Evolutionary conservation across 2,113 vertebrate species (phyloP).

Genomic region (Gopherus flavomarginatus): DNA sequence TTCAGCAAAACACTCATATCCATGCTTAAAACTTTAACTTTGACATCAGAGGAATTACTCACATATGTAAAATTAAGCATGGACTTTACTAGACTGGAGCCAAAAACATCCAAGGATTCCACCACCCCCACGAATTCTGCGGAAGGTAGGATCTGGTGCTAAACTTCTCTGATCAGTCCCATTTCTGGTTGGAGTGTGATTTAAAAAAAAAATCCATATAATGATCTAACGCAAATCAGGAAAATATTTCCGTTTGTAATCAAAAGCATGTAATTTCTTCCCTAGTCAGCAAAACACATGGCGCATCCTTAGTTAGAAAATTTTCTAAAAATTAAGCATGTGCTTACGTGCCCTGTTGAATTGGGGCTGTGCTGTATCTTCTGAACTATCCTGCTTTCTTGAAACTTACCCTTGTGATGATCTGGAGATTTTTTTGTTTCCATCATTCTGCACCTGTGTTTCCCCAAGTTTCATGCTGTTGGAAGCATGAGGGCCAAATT

Average conservation of each 20-base stretch:
- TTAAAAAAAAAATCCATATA: not conserved
- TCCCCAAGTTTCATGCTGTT: slow-evolving; percentile 60
- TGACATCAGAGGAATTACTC: not conserved
- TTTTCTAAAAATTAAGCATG: not conserved
- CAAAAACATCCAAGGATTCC: not conserved
- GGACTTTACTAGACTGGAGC: not conserved
- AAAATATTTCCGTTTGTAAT: not conserved
- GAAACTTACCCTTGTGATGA: not conserved
- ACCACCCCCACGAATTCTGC: not conserved
- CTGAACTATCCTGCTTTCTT: not conserved
- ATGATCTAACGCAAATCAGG: not conserved
- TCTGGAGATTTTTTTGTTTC: slow-evolving; percentile 37
- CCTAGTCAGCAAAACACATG: not conserved
- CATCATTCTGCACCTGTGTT: not conserved
- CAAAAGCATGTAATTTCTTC: not conserved
- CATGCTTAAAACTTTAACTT: not conserved
- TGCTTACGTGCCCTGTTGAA: not conserved
- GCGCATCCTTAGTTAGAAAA: not conserved
- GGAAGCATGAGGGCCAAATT: slow-evolving; percentile 24
- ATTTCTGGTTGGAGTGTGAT: not conserved
- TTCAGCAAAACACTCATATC: not conserved
- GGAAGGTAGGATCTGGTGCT: fast-evolving
- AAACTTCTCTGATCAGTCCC: not conserved
- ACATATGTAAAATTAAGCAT: not conserved
- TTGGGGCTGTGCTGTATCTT: not conserved